Base-by-base conservation (phyloP, 2,797 vertebrate genomes). In the Ctenopoma multispine region DNA sequence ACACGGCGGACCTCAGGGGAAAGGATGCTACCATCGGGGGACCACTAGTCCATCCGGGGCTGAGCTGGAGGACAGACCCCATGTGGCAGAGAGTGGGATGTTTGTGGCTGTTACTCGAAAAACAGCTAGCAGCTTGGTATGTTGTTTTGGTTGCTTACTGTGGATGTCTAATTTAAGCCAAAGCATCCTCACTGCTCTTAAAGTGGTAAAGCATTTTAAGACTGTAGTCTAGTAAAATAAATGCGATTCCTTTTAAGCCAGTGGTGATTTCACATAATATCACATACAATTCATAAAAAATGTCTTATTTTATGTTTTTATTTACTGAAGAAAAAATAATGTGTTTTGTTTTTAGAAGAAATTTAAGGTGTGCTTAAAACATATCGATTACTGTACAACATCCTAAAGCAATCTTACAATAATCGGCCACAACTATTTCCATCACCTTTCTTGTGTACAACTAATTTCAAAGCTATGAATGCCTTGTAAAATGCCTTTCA, bases 21-120 rank as follows among this genome's bases (percentile, higher is more conserved):
- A 85, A 88, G 86, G 87, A 90, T 88, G 82, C 85, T 67, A 84
- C 87, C 90, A 86, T 86, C 87, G 56, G 85, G 91, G 89, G 89
- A 85, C 41, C 57, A 23, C 53, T 59, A 44, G 87, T 88, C 87
- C 91, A 90, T 90, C 90, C 90, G 88, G 54, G 91, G 84, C 85
- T 53, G 72, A 61, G 78, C 72, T 65, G 67, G 73, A 83, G 83
- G 90, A 84, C 82, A 69, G 87, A 73, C 73, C 83, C 79, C 79
- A 47, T 78, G 88, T 50, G 88, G 83, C 27, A 27, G 57, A n/a
- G 84, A 85, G 89, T 87, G 80, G 90, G 91, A 80, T 83, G 83
- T 65, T 82, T 74, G 79, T 80, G 71, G 84, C 77, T 15, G 68
- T 53, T 69, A 29, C 69, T 80, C 15, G 38, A 60, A 56, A 69